phyloP scores from a whole-genome alignment of 2,113 vertebrate species.

The Eonycteris spelaea region DNA sequence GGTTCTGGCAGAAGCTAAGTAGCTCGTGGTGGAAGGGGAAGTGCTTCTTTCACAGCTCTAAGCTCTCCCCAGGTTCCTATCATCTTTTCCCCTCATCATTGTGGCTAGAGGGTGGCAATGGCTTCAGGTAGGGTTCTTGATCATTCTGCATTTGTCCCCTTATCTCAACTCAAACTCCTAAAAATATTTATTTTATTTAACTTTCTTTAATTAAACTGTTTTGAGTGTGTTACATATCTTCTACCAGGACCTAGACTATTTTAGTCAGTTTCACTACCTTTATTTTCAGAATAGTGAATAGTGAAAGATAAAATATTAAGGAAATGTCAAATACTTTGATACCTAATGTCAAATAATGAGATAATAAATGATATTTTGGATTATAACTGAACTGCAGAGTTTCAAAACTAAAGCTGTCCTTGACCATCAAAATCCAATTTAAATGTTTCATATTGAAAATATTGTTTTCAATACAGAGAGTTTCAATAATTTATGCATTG shows the following conservation, averaged over 20 bases:
- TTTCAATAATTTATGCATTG: not conserved
- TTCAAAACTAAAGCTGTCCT: not conserved
- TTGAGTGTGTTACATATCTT: not conserved
- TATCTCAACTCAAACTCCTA: not conserved
- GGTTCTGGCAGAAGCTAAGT: not conserved
- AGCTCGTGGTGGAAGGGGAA: not conserved
- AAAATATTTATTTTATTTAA: not conserved
- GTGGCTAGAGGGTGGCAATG: too few relatives aligned
- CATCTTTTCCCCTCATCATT: too few relatives aligned
- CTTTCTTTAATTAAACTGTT: not conserved
- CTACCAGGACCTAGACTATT: not conserved
- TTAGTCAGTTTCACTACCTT: not conserved
- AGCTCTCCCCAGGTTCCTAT: not conserved
- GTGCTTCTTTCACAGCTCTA: not conserved
- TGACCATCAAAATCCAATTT: not conserved
- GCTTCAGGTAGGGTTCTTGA: not conserved
- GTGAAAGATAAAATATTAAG: not conserved
- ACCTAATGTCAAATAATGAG: not conserved
- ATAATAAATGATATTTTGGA: not conserved
- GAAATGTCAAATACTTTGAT: not conserved
- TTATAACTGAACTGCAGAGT: not conserved
- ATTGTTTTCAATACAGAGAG: not conserved
- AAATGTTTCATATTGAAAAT: not conserved
- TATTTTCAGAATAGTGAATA: not conserved
- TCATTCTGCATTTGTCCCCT: not conserved